Conservation (phyloP, 2,888 invertebrate species). For the Auanema freiburgensis region DNA sequence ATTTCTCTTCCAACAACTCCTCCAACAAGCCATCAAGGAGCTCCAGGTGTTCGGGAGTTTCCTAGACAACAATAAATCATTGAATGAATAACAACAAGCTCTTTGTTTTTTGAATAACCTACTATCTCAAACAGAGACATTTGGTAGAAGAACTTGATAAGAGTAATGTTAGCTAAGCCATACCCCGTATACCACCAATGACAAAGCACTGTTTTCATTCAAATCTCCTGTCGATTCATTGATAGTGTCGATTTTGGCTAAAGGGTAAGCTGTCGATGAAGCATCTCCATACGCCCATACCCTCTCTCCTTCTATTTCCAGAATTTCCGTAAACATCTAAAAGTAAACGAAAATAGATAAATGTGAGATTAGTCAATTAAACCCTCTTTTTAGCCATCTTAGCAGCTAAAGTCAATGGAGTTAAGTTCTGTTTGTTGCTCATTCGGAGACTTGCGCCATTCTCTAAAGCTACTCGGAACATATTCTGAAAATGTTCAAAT, state of each 20-base stretch:
- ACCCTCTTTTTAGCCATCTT: conserved; percentile 84
- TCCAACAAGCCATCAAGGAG: conserved; percentile 90
- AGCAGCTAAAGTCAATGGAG: conserved; percentile 89
- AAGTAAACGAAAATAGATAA: conserved; percentile 5
- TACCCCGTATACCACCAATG: conserved; percentile 93
- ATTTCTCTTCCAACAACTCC: conserved; percentile 90
- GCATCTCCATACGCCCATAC: conserved; percentile 93
- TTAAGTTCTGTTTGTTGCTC: conserved; percentile 82
- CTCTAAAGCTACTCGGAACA: conserved; percentile 92
- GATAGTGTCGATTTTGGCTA: conserved; percentile 92
- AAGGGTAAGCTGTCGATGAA: conserved; percentile 69
- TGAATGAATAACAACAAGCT: not conserved
- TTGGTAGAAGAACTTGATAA: not conserved
- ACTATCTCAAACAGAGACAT: not conserved
- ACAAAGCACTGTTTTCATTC: conserved; percentile 91
- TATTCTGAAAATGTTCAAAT: conserved; percentile 71
- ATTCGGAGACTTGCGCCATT: conserved; percentile 86
- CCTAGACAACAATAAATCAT: conserved; percentile 71
- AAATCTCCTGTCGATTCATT: conserved; percentile 86
- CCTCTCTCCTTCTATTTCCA: conserved; percentile 91
- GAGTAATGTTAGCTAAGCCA: not conserved
- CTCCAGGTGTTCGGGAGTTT: conserved; percentile 89
- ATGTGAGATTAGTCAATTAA: conserved; percentile 5
- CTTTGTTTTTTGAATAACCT: not conserved
- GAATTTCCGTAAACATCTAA: conserved; percentile 89